Evolutionary conservation across 2,113 vertebrate species (phyloP).

Genomic region (Engystomops pustulosus): DNA sequence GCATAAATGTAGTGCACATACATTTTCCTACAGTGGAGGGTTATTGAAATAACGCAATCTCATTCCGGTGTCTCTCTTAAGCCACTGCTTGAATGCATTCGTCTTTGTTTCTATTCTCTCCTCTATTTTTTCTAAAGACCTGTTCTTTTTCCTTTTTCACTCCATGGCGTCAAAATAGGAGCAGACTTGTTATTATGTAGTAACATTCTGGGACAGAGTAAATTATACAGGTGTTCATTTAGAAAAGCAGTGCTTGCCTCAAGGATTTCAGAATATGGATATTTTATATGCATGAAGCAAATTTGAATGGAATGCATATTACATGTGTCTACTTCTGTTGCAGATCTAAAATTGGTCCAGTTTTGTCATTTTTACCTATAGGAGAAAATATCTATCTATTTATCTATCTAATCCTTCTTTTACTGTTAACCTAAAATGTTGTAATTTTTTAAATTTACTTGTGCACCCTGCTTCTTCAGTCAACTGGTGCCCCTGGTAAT

Average conservation of each 20-base stretch:
- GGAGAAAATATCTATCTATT: neutral
- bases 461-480: too few species aligned
- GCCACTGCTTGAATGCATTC: constrained; percentile 1
- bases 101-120: constrained; percentile 5
- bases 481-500: too few species aligned
- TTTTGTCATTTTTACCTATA: neutral
- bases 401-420: too few species aligned
- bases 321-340: constrained; percentile 26
- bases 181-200: constrained; percentile 51
- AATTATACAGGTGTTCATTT: constrained; percentile 60
- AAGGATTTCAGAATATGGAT: constrained; percentile 56
- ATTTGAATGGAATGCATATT: constrained; percentile 49
- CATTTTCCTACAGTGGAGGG: constrained; percentile 62
- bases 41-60: constrained; percentile 64
- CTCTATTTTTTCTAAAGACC: neutral
- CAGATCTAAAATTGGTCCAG: neutral
- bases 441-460: too few species aligned
- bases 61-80: constrained; percentile 58
- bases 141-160: constrained; percentile 1
- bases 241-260: constrained; percentile 37
- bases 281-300: constrained; percentile 51
- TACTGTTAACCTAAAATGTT: too few species aligned
- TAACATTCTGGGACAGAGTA: constrained; percentile 51
- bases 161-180: constrained; percentile 34
- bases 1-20: constrained; percentile 64